A percentile compares a stretch with the other conserved stretches of the same genome.
Evolutionary conservation across 2,888 invertebrate genomes (phyloP).

Genomic region (Willowsia nigromaculata): DNA sequence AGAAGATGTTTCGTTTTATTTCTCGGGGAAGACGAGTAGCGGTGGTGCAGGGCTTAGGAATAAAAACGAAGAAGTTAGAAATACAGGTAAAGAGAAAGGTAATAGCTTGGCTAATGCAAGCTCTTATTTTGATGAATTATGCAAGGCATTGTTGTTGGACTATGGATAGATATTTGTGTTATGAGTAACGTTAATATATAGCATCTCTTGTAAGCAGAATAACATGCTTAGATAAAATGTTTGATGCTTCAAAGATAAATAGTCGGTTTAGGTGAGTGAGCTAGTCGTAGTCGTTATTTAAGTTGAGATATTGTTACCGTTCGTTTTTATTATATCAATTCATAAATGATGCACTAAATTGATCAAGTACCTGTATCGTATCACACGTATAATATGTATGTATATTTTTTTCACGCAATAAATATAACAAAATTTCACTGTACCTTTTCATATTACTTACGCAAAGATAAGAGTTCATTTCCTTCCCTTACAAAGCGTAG

Average conservation of each 20-base stretch:
- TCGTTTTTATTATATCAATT: not conserved
- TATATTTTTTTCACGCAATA: constrained; percentile 43
- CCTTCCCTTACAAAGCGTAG: not conserved
- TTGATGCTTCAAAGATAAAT: not conserved
- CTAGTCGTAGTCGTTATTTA: not conserved
- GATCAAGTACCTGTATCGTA: constrained; percentile 27
- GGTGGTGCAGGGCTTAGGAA: not conserved
- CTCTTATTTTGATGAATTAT: constrained; percentile 67
- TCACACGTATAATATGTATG: not conserved
- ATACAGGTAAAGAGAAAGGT: constrained; percentile 22
- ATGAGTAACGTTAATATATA: not conserved
- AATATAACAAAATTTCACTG: constrained; percentile 30
- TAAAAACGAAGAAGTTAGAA: not conserved
- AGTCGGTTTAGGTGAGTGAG: not conserved
- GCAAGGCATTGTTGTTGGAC: constrained; percentile 59
- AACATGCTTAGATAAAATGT: constrained; percentile 3
- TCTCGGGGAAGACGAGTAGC: not conserved
- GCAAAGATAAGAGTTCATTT: not conserved
- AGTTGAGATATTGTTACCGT: constrained; percentile 8
- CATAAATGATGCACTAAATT: constrained; percentile 30
- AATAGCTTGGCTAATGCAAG: constrained; percentile 24
- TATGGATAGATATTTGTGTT: constrained; percentile 48
- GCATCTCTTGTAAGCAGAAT: not conserved
- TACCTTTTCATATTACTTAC: not conserved
- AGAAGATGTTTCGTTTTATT: constrained; percentile 62